These are phyloP conservation scores for Lordiphosa fenestrarum DNA, from an alignment of 2,888 invertebrate genomes.

Conservation along the genomic window DNA sequence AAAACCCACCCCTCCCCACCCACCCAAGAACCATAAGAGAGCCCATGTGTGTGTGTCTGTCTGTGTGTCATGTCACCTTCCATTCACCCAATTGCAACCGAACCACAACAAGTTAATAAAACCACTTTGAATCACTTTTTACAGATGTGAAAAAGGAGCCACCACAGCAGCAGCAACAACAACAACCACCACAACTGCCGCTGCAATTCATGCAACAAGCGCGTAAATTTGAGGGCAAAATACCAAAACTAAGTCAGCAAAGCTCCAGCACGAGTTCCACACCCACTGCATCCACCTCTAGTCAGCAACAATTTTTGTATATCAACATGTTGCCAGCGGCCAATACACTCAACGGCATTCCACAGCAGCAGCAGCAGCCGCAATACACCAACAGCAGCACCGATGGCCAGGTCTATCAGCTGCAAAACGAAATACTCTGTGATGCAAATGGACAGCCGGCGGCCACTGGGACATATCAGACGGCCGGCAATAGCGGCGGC, in stretches of 20 bases:
- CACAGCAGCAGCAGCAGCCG: constrained; percentile 65
- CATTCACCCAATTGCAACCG: constrained; percentile 19
- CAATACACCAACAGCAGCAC: constrained; percentile 66
- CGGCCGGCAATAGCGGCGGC: constrained; percentile 50
- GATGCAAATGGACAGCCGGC: constrained; percentile 69
- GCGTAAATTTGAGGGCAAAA: constrained; percentile 80
- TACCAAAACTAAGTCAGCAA: constrained; percentile 77
- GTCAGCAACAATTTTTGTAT: constrained; percentile 52
- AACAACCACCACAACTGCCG: constrained; percentile 52
- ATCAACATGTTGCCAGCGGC: constrained; percentile 76
- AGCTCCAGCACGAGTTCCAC: constrained; percentile 12
- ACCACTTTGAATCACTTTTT: constrained; percentile 38
- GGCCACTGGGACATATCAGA: constrained; percentile 62
- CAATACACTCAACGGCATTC: constrained; percentile 75
- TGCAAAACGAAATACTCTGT: constrained; percentile 77
- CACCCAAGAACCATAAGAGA: no score
- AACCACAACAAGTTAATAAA: constrained; percentile 33
- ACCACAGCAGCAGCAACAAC: constrained; percentile 26
- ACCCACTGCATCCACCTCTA: constrained; percentile 31
- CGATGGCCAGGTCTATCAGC: constrained; percentile 76
- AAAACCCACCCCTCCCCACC: constrained; percentile 2
- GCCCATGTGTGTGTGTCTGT: constrained; percentile 11
- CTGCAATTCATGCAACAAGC: constrained; percentile 77
- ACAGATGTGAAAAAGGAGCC: constrained; percentile 66
- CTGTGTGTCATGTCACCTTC: constrained; percentile 27